Evolutionary conservation across 2,888 invertebrate genomes (phyloP).

Genomic region (Eupsilia transversa): DNA sequence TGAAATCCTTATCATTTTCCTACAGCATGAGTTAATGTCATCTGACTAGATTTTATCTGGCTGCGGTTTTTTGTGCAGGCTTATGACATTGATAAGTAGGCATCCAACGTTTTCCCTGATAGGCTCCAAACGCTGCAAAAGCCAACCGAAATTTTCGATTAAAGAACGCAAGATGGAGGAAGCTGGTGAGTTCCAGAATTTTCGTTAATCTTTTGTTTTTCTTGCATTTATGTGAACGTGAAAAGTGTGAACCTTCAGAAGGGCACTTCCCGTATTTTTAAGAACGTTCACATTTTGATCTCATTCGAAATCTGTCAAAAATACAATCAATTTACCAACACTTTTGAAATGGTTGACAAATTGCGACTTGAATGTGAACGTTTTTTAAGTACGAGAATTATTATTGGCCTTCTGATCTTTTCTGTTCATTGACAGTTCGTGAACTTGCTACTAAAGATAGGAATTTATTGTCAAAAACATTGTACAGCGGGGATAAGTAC

Average conservation of each 20-base stretch:
- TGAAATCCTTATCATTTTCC: not conserved
- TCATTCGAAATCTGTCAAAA: too few relatives aligned
- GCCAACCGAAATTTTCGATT: not conserved
- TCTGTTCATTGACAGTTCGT: not conserved
- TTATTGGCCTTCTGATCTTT: constrained; percentile 17
- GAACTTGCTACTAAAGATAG: constrained; percentile 55
- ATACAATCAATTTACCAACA: too few relatives aligned
- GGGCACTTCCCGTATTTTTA: too few relatives aligned
- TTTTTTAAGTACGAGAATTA: too few relatives aligned
- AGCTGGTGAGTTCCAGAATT: too few relatives aligned
- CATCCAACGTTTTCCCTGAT: not conserved
- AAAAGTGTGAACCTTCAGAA: not conserved
- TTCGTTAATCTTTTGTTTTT: not conserved
- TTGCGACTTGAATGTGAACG: too few relatives aligned
- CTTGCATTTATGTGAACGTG: not conserved
- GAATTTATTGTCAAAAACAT: constrained; percentile 60
- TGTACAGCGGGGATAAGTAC: constrained; percentile 51
- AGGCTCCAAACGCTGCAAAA: not conserved
- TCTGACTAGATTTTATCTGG: not conserved
- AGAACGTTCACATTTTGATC: too few relatives aligned
- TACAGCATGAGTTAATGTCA: not conserved
- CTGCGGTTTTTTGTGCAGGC: not conserved
- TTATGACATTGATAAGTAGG: not conserved
- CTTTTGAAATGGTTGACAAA: too few relatives aligned
- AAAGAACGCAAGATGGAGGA: not conserved